Base-by-base conservation (phyloP, 1,140 invertebrate genomes). In the Papilio dardanus region DNA sequence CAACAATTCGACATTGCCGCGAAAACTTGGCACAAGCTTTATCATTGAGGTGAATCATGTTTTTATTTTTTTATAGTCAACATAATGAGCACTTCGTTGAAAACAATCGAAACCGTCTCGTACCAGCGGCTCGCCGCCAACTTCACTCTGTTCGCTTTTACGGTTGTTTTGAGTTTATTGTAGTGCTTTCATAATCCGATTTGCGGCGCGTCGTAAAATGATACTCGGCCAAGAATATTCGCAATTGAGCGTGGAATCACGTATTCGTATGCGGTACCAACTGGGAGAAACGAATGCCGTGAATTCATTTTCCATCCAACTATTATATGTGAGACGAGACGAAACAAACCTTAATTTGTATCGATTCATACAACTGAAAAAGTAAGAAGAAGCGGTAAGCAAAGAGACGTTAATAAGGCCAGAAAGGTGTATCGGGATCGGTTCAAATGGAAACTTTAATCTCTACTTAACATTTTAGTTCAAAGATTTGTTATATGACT, bases 171-270 rank as follows among this genome's bases (percentile, higher is more conserved):
- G 67, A 69, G 67, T 69, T 69, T 69, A 69, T 69, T 69, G 67
- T 69, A 69, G 67, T 69, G 33, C 66, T 68, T 69, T 69, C 67
- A 40, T 69, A 69, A 69, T 69, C 67, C 33, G 67, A 40, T 69
- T 69, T 69, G 67, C 35, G 67, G 67, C 19, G 67, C 67, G 67
- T 69, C 67, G 35, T 69, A 69, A 69, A 69, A 69, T 69, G 67
- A 69, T 69, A 69, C 67, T 33, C n/a, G 67, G 67, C 67, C 67
- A 69, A 69, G 67, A 69, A 69, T 69, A 69, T 69, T 37, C 67
- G 67, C 33, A 69, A 69, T 69, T 69, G 67, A 69, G 67, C 67
- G 67, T 37, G 33, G 66, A 65, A 66, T 66, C 28, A n/a, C 33
- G 33, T 69, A 40, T 35, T 21, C 33, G 67, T 69, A 24, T 35